These are phyloP conservation scores for Eulemur mongoz DNA, from an alignment of 2,797 vertebrate genomes.

Conservation along the genomic window DNA sequence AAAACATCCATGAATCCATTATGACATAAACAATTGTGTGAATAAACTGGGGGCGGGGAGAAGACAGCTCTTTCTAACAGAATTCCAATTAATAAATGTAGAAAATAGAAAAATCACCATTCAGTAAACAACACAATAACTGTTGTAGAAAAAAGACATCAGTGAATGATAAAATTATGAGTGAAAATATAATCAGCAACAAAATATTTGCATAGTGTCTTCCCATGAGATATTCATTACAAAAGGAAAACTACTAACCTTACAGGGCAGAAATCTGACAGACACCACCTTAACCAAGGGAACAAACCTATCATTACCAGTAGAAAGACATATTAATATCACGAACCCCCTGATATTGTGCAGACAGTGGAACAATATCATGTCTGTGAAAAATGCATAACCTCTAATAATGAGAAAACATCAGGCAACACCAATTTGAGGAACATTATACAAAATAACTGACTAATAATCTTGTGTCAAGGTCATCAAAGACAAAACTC, in stretches of 20 bases:
- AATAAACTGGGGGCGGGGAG: background rate
- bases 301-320: background rate
- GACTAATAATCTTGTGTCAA: background rate
- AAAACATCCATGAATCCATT: background rate
- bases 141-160: background rate
- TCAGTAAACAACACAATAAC: background rate
- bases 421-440: background rate
- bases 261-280: background rate
- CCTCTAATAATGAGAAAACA: background rate
- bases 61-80: background rate
- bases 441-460: background rate
- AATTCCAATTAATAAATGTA: slow-evolving; percentile 11
- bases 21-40: background rate
- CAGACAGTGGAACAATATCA: background rate
- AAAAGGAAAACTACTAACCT: background rate
- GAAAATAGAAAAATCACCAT: background rate
- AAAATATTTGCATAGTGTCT: background rate
- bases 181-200: background rate
- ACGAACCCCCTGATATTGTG: background rate
- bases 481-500: background rate
- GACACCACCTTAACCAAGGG: background rate
- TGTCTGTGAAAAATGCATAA: background rate
- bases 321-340: background rate
- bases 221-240: background rate
- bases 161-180: background rate